These are phyloP conservation scores for Sphinx pinastri DNA, from an alignment of 2,888 invertebrate genomes.

Conservation along the genomic window DNA sequence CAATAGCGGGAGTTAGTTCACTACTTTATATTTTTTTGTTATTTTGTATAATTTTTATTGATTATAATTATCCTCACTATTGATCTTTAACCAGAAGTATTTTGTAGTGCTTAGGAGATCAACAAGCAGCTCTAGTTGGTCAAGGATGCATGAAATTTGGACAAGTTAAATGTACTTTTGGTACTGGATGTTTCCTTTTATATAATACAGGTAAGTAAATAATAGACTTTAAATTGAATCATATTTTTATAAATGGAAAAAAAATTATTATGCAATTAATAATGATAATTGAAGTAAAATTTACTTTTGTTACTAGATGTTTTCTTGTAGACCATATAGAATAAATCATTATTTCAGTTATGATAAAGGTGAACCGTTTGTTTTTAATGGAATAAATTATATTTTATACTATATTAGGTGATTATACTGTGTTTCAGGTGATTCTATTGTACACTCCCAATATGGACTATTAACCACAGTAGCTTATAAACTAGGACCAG, in stretches of 20 bases:
- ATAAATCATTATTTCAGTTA: too few relatives aligned
- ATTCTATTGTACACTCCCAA: constrained; percentile 89
- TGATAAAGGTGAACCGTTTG: too few relatives aligned
- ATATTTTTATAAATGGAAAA: too few relatives aligned
- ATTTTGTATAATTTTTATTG: constrained; percentile 14
- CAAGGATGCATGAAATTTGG: constrained; percentile 95
- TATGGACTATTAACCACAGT: constrained; percentile 96
- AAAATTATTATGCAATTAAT: too few relatives aligned
- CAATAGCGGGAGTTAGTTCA: constrained; percentile 92
- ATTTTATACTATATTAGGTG: too few relatives aligned
- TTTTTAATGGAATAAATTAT: too few relatives aligned
- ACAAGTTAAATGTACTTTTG: constrained; percentile 97
- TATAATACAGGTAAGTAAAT: constrained; percentile 91
- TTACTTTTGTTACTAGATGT: too few relatives aligned
- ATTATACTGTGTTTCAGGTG: constrained; percentile 75
- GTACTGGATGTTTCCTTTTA: constrained; percentile 97
- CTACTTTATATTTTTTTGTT: constrained; percentile 25
- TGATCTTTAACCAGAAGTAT: constrained; percentile 16
- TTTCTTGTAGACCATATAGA: not conserved
- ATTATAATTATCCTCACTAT: constrained; percentile 26
- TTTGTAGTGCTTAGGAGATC: constrained; percentile 94
- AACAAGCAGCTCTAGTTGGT: constrained; percentile 96
- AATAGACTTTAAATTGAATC: too few relatives aligned
- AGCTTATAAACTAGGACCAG: constrained; percentile 93
- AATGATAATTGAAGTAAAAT: too few relatives aligned